Base-by-base conservation (phyloP, 92 coral and sea anemone species). In the Plumapathes pennacea region DNA sequence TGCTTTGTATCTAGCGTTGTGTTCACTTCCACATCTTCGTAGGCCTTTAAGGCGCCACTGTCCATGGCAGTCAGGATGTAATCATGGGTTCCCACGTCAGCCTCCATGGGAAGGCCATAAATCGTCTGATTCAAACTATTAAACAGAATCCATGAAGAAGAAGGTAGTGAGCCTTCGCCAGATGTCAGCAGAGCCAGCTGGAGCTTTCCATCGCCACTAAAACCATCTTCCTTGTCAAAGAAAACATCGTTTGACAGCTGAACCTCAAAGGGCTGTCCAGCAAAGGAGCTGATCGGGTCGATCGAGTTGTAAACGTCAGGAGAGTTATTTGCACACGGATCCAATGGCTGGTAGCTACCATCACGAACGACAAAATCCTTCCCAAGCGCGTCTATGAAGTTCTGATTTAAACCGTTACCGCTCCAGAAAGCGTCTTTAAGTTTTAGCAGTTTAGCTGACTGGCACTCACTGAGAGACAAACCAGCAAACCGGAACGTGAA, bases 81-180 rank as follows among this genome's bases (percentile, higher is more conserved):
- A 24, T 31, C 32, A 9, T 78, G 72, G 4, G 27, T 2, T 0
- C 58, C 69, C 0, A 42, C 25, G 14, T 46, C 74, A 10, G 62
- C 64, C 0, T 77, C 59, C 69, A 78, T 53, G 23, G 99, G 99
- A 2, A 74, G 69, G 40, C 84, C 96, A 62, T 64, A 71, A 36
- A 94, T 72, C 20, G 51, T 54, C 69, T 94, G 99, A 14, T 22
- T 29, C 8, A 49, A 41, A 0, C 62, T 40, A 46, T 88, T 65
- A 33, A 88, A 53, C 3, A 37, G 31, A 22, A 88, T 59, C 96
- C 96, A 88, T 8, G 66, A 62, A 6, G 72, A 37, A 13, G 57
- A 24, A 50, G 78, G 51, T 15, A 82, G 71, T 12, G 46, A 14
- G 4, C 49, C 39, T 27, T 37, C 68, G 2, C 31, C 65, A 21